Percentiles rank a stretch among this genome's conserved stretches.
Evolutionary conservation across 1,140 invertebrate genomes (phyloP).

Genomic region (Calephelis virginiensis): DNA sequence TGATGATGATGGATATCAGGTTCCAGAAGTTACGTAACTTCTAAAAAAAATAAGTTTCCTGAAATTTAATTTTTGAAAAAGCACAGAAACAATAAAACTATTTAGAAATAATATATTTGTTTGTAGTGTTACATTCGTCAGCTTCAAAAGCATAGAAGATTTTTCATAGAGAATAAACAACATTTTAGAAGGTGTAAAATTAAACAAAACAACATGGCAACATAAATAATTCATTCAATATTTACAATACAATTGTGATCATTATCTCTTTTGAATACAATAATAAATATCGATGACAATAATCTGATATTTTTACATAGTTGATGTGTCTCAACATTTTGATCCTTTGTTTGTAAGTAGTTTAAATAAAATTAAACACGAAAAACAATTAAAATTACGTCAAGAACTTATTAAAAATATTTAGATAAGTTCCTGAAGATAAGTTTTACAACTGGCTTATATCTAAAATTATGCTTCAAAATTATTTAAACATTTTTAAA

Average conservation of each 20-base stretch:
- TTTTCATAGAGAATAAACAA: slow-evolving; percentile 4
- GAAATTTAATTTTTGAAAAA: no score
- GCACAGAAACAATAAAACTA: neutral
- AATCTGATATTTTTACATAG: slow-evolving; percentile 1
- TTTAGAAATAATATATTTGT: slow-evolving; percentile 7
- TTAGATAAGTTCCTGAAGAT: no score
- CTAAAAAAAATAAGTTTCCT: no score
- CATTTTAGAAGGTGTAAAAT: slow-evolving; percentile 42
- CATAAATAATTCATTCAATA: slow-evolving; percentile 67
- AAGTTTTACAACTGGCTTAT: no score
- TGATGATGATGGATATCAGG: no score
- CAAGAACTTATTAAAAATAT: no score
- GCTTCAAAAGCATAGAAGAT: neutral
- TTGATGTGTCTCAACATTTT: slow-evolving; percentile 17
- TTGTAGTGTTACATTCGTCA: neutral
- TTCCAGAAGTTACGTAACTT: no score
- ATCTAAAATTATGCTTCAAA: no score
- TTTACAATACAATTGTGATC: slow-evolving; percentile 51
- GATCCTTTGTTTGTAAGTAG: neutral
- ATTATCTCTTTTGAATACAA: slow-evolving; percentile 32
- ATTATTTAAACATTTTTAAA: no score
- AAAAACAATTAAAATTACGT: neutral
- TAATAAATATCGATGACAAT: slow-evolving; percentile 21
- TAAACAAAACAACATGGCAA: slow-evolving; percentile 56
- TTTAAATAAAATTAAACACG: neutral